These are phyloP conservation scores for Euspilapteryx auroguttella DNA, from an alignment of 2,888 invertebrate genomes.

Conservation along the genomic window DNA sequence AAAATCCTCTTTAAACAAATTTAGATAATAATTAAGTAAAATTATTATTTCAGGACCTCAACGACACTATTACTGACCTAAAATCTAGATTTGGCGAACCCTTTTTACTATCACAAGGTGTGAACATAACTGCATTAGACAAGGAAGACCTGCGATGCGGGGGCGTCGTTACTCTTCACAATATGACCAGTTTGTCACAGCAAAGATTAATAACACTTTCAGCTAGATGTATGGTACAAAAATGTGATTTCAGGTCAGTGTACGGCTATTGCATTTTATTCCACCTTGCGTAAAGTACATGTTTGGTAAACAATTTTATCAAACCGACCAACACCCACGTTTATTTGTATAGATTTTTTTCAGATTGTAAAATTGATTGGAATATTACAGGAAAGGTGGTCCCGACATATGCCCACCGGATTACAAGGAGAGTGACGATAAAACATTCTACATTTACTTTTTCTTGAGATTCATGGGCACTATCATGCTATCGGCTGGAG, in stretches of 20 bases:
- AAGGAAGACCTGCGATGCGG: conserved; percentile 76
- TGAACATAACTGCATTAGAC: conserved; percentile 74
- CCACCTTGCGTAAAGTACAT: no score
- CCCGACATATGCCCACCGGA: conserved; percentile 80
- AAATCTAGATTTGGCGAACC: conserved; percentile 70
- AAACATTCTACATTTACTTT: conserved; percentile 84
- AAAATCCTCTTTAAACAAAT: background rate
- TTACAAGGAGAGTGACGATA: conserved; percentile 75
- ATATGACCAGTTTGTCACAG: conserved; percentile 62
- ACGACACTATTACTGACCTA: conserved; percentile 74
- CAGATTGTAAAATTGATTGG: conserved; percentile 17
- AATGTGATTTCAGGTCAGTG: conserved; percentile 67
- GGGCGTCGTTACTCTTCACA: conserved; percentile 68
- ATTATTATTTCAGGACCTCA: conserved; percentile 54
- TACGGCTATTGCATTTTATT: background rate
- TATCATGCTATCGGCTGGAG: conserved; percentile 81
- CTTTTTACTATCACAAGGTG: conserved; percentile 64
- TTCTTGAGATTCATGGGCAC: conserved; percentile 77
- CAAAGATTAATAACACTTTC: conserved; percentile 62
- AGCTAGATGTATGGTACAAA: conserved; percentile 75
- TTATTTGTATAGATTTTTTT: no score
- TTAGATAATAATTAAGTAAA: background rate
- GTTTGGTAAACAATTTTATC: no score
- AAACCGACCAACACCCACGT: no score
- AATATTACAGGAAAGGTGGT: conserved; percentile 65